These are phyloP conservation scores for Acanthosepion pharaonis DNA, from an alignment of 2,888 invertebrate genomes.

Conservation along the genomic window DNA sequence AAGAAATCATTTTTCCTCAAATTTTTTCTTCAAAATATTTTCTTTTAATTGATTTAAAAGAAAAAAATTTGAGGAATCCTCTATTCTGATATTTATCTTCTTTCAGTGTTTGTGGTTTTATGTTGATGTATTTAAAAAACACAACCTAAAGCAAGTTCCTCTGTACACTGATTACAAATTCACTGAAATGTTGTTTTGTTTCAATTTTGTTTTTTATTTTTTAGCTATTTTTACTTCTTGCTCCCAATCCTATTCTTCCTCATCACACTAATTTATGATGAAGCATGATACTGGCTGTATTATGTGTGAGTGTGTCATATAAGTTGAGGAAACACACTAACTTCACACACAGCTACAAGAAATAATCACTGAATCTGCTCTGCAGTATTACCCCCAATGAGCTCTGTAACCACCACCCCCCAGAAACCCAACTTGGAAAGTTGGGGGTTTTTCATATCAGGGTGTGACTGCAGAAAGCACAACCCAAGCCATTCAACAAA, in stretches of 20 bases:
- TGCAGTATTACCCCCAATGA: not conserved
- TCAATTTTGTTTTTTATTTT: not conserved
- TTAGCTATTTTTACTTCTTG: not conserved
- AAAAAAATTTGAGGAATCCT: not conserved
- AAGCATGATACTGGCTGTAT: not conserved
- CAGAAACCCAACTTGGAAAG: not conserved
- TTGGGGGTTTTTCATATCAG: not conserved
- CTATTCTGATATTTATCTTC: not conserved
- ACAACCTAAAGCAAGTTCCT: not conserved
- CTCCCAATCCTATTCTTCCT: no score
- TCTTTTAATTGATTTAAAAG: not conserved
- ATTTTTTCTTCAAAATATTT: not conserved
- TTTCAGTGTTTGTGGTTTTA: conserved; percentile 33
- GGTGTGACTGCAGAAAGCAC: not conserved
- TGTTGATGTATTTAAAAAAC: not conserved
- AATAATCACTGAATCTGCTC: conserved; percentile 24
- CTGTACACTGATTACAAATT: not conserved
- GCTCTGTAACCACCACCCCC: not conserved
- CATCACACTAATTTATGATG: no score
- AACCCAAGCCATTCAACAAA: not conserved
- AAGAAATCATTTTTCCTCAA: not conserved
- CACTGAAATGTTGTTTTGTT: conserved; percentile 21
- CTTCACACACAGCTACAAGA: not conserved
- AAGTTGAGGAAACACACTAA: not conserved
- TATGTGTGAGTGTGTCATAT: not conserved